Evolutionary conservation across 2,113 vertebrate genomes (phyloP).

Genomic region (Aegotheles bennettii): DNA sequence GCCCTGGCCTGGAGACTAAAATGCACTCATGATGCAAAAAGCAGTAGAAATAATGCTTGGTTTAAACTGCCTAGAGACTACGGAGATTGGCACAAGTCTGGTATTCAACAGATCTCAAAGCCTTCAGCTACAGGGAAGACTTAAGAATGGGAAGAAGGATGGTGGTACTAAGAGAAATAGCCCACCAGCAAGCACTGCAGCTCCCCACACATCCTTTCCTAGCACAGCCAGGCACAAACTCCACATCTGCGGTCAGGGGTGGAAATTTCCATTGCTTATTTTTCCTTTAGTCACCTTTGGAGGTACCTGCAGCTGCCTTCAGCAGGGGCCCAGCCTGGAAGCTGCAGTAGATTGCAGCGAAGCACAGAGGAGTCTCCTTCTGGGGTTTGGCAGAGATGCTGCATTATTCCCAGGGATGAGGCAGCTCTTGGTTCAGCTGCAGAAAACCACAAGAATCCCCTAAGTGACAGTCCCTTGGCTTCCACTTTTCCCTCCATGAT

Average conservation of each 20-base stretch:
- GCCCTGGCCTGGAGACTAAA: not conserved
- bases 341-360: not conserved
- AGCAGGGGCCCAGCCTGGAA: not conserved
- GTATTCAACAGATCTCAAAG: not conserved
- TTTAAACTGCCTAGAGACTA: not conserved
- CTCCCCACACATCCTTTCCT: rapidly evolving
- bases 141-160: not conserved
- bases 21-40: not conserved
- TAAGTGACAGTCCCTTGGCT: not conserved
- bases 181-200: not conserved
- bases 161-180: not conserved
- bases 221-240: not conserved
- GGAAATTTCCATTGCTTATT: not conserved
- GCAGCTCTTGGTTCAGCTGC: not conserved
- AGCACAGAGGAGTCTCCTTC: not conserved
- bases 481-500: not conserved
- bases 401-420: not conserved
- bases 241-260: not conserved
- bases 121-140: not conserved
- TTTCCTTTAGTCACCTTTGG: not conserved
- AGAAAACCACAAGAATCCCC: not conserved
- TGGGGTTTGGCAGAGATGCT: not conserved
- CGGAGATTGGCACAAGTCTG: not conserved
- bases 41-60: not conserved
- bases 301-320: not conserved